Evolutionary conservation across 1,140 invertebrate species (phyloP).

Genomic region (Elymnias hypermnestra): DNA sequence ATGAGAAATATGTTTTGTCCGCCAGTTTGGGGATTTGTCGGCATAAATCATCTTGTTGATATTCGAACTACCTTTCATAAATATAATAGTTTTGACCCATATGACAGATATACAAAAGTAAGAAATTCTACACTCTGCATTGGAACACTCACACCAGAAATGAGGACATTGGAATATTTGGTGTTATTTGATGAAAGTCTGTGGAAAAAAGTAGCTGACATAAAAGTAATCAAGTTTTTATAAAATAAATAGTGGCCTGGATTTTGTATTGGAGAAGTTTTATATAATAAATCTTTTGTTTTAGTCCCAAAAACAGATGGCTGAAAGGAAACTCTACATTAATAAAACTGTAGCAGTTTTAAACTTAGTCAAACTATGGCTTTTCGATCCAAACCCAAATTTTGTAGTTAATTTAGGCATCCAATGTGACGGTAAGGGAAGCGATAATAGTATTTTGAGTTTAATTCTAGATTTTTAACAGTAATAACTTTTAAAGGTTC

Average conservation of each 20-base stretch:
- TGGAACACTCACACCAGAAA: slow-evolving; percentile 61
- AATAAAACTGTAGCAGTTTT: slow-evolving; percentile 57
- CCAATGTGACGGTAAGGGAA: slow-evolving; percentile 66
- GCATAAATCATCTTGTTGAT: slow-evolving; percentile 72
- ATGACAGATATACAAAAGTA: slow-evolving; percentile 53
- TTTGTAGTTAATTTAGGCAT: slow-evolving; percentile 68
- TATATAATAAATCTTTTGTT: too few relatives aligned
- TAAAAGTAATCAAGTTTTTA: slow-evolving; percentile 45
- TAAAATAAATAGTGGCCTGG: slow-evolving; percentile 5
- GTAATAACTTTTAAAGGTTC: slow-evolving; percentile 45
- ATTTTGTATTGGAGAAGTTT: too few relatives aligned
- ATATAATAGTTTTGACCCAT: slow-evolving; percentile 62
- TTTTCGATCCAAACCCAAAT: slow-evolving; percentile 38
- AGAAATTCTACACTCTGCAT: slow-evolving; percentile 58
- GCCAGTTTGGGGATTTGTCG: slow-evolving; percentile 76
- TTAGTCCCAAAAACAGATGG: slow-evolving; percentile 23
- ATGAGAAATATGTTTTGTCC: slow-evolving; percentile 69
- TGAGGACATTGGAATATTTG: slow-evolving; percentile 67
- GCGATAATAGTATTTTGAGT: too few relatives aligned
- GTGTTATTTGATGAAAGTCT: slow-evolving; percentile 51
- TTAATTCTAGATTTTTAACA: too few relatives aligned
- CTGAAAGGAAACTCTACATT: slow-evolving; percentile 25
- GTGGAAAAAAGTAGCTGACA: slow-evolving; percentile 44
- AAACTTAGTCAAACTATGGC: slow-evolving; percentile 65
- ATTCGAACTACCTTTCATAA: slow-evolving; percentile 63